Evolutionary conservation across 2,797 vertebrate genomes (phyloP), one percentile per base, ranked within the genome.

Genomic region (Phoeniculus purpureus): DNA sequence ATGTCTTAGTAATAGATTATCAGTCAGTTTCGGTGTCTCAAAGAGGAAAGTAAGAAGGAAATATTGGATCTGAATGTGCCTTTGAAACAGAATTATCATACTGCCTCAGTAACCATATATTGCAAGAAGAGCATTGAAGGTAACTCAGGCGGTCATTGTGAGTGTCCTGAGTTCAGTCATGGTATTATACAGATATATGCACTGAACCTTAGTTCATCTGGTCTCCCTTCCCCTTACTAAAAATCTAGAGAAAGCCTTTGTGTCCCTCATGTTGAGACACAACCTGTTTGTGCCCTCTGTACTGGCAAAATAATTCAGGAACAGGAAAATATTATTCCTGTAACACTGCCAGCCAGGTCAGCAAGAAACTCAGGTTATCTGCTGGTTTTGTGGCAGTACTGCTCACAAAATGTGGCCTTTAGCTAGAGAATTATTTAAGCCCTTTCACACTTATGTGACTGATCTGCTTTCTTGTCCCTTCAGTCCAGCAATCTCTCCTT

Each of bases 301-400:
- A 15, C 13, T 74, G 26, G 47, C 3, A 3, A 85, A 88, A 70
- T n/a, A 85, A 78, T 83, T 95, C 45, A 88, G 68, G 40, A 96
- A 65, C 21, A 84, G 94, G 27, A 83, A 96, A 94, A 94, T 90
- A 90, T 71, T 94, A 76, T 82, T 76, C 17, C 82, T 92, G 65
- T 89, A 85, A 34, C 76, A n/a, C 58, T 15, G 12, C 86, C 81
- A 84, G 37, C 16, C 27, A 59, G 81, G 58, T 81, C 71, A 77
- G 54, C 26, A 52, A 81, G 60, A 68, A 73, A 56, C 51, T 95
- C 45, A 10, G 51, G n/a, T 92, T 82, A 68, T 87, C 72, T 94
- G 52, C 72, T 76, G 15, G 0, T 73, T 92, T 76, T 59, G 43
- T 82, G 48, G 12, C 58, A 80, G 50, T 43, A 31, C 26, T 87